Evolutionary conservation across 2,113 vertebrate species (phyloP), one percentile per base, ranked within the genome.

Genomic region (Laticauda laticaudata): DNA sequence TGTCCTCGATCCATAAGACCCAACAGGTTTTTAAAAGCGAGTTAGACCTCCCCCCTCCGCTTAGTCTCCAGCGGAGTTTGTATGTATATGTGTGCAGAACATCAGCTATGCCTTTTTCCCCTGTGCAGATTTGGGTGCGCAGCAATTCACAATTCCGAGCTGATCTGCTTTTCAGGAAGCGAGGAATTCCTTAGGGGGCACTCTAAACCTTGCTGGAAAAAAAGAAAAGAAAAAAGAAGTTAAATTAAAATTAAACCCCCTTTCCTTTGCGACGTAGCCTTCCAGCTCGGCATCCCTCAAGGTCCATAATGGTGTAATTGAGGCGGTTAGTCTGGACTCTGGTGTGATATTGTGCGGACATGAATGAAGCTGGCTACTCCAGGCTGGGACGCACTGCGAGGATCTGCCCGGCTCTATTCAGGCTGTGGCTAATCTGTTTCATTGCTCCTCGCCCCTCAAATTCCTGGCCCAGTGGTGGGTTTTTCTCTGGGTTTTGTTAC

Each of bases 291-390:
- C 96, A 97, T 97, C 96, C 97, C 97, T 98, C 97, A 98, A 97
- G 98, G 96, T 97, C 95, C 97, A 98, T 98, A 98, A 98, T 98
- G 97, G 97, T 97, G 98, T 98, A 98, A 98, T 98, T 97, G 98
- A 98, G 97, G 97, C 97, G 95, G 96, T 97, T 98, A 98, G 97
- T 97, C 97, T 6, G 97, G 98, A 96, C 97, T 98, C 98, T 98
- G 98, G 97, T 98, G 97, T 96, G 98, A 98, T 97, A 98, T 98
- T 98, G 98, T 98, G 59, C 92, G 93, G 96, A 95, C 75, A 98
- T 98, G 97, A 98, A 98, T 98, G 96, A 98, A 95, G 97, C 95
- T 96, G 97, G 97, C 95, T 98, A 95, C 95, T 98, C 96, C 97
- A 93, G 97, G 97, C 98, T 98, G 98, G 97, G 97, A 97, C 93